A percentile compares a stretch with the other conserved stretches of the same genome.
Conservation (phyloP, 2,888 invertebrate genomes). For the Loripinus fragilis region DNA sequence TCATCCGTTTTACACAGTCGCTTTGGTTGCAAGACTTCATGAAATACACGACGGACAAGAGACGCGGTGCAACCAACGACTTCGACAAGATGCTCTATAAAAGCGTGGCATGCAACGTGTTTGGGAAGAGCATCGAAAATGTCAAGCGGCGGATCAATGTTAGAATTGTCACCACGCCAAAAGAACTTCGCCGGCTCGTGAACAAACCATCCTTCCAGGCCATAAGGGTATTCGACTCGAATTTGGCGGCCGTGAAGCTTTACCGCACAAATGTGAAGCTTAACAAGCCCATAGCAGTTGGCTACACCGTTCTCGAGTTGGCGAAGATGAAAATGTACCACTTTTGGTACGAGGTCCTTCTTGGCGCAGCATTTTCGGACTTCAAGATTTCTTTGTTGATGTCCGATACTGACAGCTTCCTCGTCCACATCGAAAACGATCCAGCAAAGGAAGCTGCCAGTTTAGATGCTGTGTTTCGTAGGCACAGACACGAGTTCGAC, state of each 20-base stretch:
- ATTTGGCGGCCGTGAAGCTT: slow-evolving; percentile 22
- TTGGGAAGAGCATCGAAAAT: background rate
- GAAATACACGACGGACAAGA: slow-evolving; percentile 8
- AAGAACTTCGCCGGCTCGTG: slow-evolving; percentile 5
- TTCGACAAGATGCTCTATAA: slow-evolving; percentile 3
- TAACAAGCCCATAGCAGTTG: slow-evolving; percentile 24
- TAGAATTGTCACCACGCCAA: background rate
- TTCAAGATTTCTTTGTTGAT: background rate
- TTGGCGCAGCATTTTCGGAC: background rate
- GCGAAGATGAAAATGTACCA: slow-evolving; percentile 7
- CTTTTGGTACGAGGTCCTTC: slow-evolving; percentile 15
- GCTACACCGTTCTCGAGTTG: slow-evolving; percentile 22
- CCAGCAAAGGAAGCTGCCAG: background rate
- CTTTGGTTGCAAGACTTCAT: slow-evolving; percentile 14
- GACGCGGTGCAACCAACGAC: background rate
- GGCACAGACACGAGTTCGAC: slow-evolving; percentile 20
- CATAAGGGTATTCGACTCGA: slow-evolving; percentile 4
- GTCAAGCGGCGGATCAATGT: background rate
- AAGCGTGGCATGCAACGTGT: background rate
- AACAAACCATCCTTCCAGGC: slow-evolving; percentile 20
- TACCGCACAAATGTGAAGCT: background rate
- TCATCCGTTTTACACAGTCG: background rate
- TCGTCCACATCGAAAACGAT: background rate
- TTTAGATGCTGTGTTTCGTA: background rate
- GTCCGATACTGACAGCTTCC: slow-evolving; percentile 21